Conservation (phyloP, 2,888 invertebrate species). For the Entomobrya multifasciata region DNA sequence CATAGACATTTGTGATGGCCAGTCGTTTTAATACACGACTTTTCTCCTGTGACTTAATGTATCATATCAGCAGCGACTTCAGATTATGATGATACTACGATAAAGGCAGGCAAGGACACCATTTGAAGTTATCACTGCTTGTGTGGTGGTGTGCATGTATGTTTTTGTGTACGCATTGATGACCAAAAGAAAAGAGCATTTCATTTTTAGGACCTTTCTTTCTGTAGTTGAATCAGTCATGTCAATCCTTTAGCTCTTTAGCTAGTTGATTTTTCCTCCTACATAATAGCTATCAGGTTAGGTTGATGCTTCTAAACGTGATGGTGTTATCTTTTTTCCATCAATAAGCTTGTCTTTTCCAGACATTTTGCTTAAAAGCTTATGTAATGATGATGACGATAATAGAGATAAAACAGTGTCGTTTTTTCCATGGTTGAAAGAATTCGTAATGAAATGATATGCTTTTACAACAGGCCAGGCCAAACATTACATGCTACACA, state of each 20-base stretch:
- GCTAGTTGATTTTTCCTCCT: not conserved
- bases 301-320: not conserved
- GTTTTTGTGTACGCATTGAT: too few relatives aligned
- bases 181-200: not conserved
- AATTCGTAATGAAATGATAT: conserved; percentile 19
- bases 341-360: conserved; percentile 38
- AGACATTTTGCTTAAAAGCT: conserved; percentile 45
- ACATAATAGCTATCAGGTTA: not conserved
- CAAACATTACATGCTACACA: not conserved
- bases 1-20: not conserved
- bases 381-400: conserved; percentile 19
- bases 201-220: conserved; percentile 6
- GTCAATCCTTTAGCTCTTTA: conserved; percentile 12
- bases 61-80: not conserved
- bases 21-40: not conserved
- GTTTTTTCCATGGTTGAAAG: not conserved
- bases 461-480: not conserved
- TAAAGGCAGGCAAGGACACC: not conserved
- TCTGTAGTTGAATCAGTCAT: not conserved
- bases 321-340: conserved; percentile 9
- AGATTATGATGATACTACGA: not conserved
- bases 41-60: not conserved
- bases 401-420: conserved; percentile 12
- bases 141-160: too few relatives aligned
- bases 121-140: not conserved